Conservation (phyloP, 2,888 invertebrate species). For the Malacosoma neustria region DNA sequence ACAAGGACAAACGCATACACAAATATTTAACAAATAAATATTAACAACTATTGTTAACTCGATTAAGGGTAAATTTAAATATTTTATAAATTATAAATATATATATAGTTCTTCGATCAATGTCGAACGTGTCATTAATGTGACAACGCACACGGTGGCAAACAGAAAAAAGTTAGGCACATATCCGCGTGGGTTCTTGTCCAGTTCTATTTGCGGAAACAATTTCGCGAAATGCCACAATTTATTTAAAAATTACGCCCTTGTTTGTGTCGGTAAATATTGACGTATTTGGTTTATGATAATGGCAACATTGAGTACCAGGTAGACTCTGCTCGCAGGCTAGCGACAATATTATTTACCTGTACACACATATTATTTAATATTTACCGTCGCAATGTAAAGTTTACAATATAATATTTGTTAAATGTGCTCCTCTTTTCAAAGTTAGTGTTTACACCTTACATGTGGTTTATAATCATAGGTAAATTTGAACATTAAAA, state of each 20-base stretch:
- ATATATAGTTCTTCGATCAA: slow-evolving; percentile 1
- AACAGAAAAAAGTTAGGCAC: slow-evolving; percentile 57
- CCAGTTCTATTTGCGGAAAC: slow-evolving; percentile 70
- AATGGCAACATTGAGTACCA: slow-evolving; percentile 69
- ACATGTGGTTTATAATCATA: slow-evolving; percentile 66
- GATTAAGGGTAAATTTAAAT: not conserved
- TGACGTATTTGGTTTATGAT: slow-evolving; percentile 75
- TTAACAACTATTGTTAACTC: not conserved
- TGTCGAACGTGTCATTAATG: slow-evolving; percentile 21
- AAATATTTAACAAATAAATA: slow-evolving; percentile 1
- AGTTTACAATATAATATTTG: slow-evolving; percentile 73
- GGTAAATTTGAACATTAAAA: slow-evolving; percentile 61
- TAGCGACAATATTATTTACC: slow-evolving; percentile 67
- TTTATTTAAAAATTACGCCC: slow-evolving; percentile 76
- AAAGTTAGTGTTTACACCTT: slow-evolving; percentile 60
- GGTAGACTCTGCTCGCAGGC: slow-evolving; percentile 45
- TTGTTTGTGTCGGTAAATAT: slow-evolving; percentile 74
- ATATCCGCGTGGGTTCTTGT: slow-evolving; percentile 53
- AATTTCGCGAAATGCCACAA: slow-evolving; percentile 74
- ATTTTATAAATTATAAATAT: not conserved
- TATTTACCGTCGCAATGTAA: slow-evolving; percentile 68
- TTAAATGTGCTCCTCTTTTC: slow-evolving; percentile 67
- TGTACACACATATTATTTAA: slow-evolving; percentile 69
- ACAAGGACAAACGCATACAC: slow-evolving; percentile 9
- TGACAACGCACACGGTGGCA: slow-evolving; percentile 37